These are phyloP conservation scores for Myiotriccus ornatus DNA, from an alignment of 2,797 vertebrate species.

Conservation along the genomic window DNA sequence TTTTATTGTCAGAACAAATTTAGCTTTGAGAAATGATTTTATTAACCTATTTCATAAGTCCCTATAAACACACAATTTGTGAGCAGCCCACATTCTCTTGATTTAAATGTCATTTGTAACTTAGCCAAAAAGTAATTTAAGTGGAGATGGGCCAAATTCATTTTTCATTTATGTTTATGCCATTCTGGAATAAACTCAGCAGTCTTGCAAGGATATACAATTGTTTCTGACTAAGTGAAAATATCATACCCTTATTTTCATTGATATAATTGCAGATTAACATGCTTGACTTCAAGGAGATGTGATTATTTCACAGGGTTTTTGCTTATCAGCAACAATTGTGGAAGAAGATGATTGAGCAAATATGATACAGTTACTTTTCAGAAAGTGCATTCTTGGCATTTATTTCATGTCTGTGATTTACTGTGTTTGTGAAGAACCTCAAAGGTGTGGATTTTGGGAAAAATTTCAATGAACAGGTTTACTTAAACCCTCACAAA, in stretches of 20 bases:
- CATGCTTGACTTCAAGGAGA: not conserved
- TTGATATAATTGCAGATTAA: conserved; percentile 27
- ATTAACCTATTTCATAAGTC: conserved; percentile 67
- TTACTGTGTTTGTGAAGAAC: not conserved
- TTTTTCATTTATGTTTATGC: conserved; percentile 41
- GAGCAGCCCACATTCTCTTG: conserved; percentile 49
- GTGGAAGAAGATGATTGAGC: not conserved
- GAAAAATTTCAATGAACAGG: not conserved
- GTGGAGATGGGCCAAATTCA: conserved; percentile 7
- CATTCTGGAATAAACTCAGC: conserved; percentile 18
- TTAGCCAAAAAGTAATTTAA: conserved; percentile 52
- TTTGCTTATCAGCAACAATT: not conserved
- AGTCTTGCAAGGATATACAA: not conserved
- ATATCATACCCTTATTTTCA: not conserved
- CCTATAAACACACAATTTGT: conserved; percentile 53
- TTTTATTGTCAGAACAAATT: conserved; percentile 73
- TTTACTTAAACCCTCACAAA: not conserved
- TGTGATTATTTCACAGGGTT: not conserved
- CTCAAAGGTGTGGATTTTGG: not conserved
- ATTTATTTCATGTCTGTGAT: not conserved
- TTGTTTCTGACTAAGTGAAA: conserved; percentile 8
- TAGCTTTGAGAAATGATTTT: conserved; percentile 68
- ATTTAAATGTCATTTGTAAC: conserved; percentile 54
- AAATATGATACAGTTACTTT: not conserved
- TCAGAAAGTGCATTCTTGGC: not conserved